Percentiles rank a stretch among this genome's conserved stretches.
phyloP scores from a whole-genome alignment of 2,113 vertebrate genomes.

The Prochilodus magdalenae region DNA sequence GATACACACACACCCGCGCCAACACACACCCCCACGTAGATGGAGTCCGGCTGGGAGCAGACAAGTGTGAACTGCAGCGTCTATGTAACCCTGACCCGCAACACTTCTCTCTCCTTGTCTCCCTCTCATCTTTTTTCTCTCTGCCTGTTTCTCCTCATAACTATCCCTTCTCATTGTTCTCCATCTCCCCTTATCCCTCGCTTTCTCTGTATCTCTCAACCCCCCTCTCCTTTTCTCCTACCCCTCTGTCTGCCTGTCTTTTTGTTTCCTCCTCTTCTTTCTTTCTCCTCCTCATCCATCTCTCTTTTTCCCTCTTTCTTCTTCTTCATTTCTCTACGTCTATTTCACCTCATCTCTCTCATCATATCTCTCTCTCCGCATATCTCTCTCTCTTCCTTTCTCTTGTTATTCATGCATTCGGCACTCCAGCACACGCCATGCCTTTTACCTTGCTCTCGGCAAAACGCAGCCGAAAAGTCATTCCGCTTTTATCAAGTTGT shows the following conservation, averaged over 20 bases:
- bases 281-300: background rate
- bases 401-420: constrained; percentile 48
- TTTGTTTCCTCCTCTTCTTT: too few species aligned
- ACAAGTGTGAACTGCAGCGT: constrained; percentile 53
- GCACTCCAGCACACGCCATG: constrained; percentile 41
- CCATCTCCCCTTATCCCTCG: background rate
- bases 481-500: constrained; percentile 78
- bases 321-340: too few species aligned
- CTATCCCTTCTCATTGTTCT: background rate
- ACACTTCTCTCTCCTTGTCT: background rate
- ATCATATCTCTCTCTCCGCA: background rate
- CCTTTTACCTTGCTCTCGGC: constrained; percentile 70
- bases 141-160: background rate
- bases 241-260: too few species aligned
- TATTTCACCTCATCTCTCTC: background rate
- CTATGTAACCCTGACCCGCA: constrained; percentile 55
- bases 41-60: constrained; percentile 3
- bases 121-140: background rate
- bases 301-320: background rate
- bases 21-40: constrained; percentile 32
- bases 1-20: constrained; percentile 30
- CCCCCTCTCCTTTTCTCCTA: too few species aligned
- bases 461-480: constrained; percentile 67
- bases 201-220: constrained; percentile 3
- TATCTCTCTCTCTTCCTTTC: constrained; percentile 2